A percentile compares a stretch with the other conserved stretches of the same genome.
These are phyloP conservation scores for Noctua janthina DNA, from an alignment of 2,888 invertebrate species.

Conservation along the genomic window DNA sequence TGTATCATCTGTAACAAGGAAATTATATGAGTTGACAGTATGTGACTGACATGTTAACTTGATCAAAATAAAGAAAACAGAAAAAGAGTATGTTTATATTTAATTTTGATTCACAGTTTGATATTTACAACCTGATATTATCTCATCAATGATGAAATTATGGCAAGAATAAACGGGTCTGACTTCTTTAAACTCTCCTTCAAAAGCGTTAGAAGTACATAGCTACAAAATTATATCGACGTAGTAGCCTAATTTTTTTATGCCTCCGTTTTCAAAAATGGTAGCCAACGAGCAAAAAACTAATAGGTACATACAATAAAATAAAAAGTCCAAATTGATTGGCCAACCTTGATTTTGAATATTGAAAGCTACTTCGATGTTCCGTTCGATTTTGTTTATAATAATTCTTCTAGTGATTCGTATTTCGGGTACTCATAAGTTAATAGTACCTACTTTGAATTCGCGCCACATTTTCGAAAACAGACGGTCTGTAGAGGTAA, in stretches of 20 bases:
- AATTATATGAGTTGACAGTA: slow-evolving; percentile 48
- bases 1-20: slow-evolving; percentile 61
- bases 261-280: background rate
- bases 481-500: background rate
- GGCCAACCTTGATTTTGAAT: slow-evolving; percentile 3
- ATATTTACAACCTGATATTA: background rate
- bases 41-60: slow-evolving; percentile 39
- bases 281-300: background rate
- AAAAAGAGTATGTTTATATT: background rate
- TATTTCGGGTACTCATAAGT: background rate
- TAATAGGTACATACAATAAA: background rate
- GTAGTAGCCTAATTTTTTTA: background rate
- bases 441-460: slow-evolving; percentile 31
- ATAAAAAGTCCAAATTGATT: slow-evolving; percentile 10
- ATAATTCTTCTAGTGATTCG: slow-evolving; percentile 11
- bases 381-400: background rate
- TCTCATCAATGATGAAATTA: background rate
- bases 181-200: slow-evolving; percentile 1
- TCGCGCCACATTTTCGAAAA: slow-evolving; percentile 53
- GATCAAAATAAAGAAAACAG: background rate
- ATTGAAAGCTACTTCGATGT: background rate
- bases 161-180: background rate
- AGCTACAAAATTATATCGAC: background rate
- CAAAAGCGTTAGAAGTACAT: background rate
- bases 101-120: background rate